These are phyloP conservation scores for Epizoanthus fatuus DNA, from an alignment of 92 coral and sea anemone species.

Conservation along the genomic window DNA sequence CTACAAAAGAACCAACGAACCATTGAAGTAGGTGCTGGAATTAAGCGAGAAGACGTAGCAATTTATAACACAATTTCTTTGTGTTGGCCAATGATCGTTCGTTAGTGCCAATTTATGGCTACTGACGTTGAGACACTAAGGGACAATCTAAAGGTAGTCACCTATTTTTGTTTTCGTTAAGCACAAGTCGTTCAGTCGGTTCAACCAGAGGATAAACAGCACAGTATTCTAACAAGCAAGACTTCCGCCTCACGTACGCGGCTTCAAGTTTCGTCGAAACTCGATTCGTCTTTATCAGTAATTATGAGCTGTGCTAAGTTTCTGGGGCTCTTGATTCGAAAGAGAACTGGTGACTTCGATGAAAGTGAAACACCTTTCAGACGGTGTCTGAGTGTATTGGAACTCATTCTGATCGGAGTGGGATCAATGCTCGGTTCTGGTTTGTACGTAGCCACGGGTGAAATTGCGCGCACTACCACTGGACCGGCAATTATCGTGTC, in stretches of 20 bases:
- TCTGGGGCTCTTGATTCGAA: slow-evolving; percentile 73
- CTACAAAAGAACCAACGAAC: slow-evolving; percentile 3
- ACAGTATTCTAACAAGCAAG: not conserved
- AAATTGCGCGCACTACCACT: slow-evolving; percentile 89
- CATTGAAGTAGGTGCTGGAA: not conserved
- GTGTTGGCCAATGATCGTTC: not conserved
- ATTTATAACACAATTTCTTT: not conserved
- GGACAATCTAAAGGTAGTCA: too few species aligned
- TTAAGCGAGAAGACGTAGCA: slow-evolving; percentile 1
- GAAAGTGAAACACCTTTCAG: slow-evolving; percentile 80
- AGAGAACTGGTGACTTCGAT: slow-evolving; percentile 63
- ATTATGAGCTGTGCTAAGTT: slow-evolving; percentile 79
- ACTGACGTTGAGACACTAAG: not conserved
- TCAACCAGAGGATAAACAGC: too few species aligned
- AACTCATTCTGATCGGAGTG: slow-evolving; percentile 79
- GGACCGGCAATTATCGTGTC: slow-evolving; percentile 93
- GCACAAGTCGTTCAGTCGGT: too few species aligned
- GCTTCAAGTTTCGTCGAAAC: too few species aligned
- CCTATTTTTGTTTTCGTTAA: too few species aligned
- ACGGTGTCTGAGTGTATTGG: slow-evolving; percentile 81
- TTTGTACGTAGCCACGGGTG: slow-evolving; percentile 89
- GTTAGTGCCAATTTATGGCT: not conserved
- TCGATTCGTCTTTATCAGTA: not conserved
- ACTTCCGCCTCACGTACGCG: not conserved
- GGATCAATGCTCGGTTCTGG: slow-evolving; percentile 95